Conservation (phyloP, 1,140 invertebrate genomes). For the Pseudachorutes palmiensis region DNA sequence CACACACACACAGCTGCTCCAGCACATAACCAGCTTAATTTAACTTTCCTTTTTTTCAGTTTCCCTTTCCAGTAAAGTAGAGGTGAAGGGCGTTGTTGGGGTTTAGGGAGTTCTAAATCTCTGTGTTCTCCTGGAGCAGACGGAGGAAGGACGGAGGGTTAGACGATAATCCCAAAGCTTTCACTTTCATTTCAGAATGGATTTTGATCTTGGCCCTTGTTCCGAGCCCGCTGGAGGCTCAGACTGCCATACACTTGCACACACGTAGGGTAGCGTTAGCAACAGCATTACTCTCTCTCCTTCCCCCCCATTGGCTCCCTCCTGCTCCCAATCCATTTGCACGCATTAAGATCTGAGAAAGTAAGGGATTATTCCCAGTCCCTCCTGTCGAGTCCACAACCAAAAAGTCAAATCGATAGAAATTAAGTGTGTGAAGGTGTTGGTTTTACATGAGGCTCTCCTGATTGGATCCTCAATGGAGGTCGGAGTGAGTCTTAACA, state of each 20-base stretch:
- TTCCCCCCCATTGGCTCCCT: background rate
- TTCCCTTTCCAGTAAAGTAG: too few relatives aligned
- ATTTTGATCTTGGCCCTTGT: constrained; percentile 1
- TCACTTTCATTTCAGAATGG: constrained; percentile 8
- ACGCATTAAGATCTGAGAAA: background rate
- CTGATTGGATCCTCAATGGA: background rate
- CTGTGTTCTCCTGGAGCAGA: too few relatives aligned
- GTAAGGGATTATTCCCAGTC: background rate
- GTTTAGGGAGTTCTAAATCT: too few relatives aligned
- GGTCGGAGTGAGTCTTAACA: too few relatives aligned
- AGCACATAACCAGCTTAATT: too few relatives aligned
- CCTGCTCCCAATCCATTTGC: background rate
- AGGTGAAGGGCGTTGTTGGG: too few relatives aligned
- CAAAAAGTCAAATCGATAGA: constrained; percentile 19
- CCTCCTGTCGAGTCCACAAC: background rate
- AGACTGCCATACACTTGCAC: background rate
- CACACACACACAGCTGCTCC: too few relatives aligned
- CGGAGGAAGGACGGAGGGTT: too few relatives aligned
- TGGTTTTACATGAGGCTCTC: constrained; percentile 11
- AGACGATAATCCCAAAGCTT: constrained; percentile 6
- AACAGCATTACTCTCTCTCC: background rate
- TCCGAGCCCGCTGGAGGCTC: background rate
- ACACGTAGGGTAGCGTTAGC: too few relatives aligned
- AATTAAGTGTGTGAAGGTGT: constrained; percentile 23
- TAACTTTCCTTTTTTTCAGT: too few relatives aligned